These are phyloP conservation scores for Barbus barbus DNA, from an alignment of 2,113 vertebrate species.

Conservation along the genomic window DNA sequence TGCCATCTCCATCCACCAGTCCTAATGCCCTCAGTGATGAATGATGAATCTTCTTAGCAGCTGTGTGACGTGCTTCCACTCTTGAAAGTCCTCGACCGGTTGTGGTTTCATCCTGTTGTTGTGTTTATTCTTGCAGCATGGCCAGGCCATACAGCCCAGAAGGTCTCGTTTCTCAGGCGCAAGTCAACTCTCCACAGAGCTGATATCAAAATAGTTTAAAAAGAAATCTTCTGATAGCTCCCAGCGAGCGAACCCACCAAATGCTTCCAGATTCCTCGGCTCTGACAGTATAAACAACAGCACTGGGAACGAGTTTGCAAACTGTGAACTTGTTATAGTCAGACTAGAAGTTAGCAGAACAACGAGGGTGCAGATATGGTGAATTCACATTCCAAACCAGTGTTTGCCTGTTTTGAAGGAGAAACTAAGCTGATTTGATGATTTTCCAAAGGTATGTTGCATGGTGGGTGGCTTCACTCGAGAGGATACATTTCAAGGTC, in stretches of 20 bases:
- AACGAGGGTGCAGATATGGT: slow-evolving; percentile 9
- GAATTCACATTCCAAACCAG: background rate
- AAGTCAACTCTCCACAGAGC: slow-evolving; percentile 75
- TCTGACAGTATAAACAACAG: slow-evolving; percentile 74
- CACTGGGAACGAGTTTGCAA: slow-evolving; percentile 42
- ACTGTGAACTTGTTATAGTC: slow-evolving; percentile 66
- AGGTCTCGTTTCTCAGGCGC: slow-evolving; percentile 73
- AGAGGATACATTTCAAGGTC: slow-evolving; percentile 14
- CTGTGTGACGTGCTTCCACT: slow-evolving; percentile 24
- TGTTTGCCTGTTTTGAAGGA: background rate
- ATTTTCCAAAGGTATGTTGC: slow-evolving; percentile 4
- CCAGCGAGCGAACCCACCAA: slow-evolving; percentile 71
- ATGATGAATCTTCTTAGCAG: background rate
- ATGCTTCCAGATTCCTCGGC: slow-evolving; percentile 72
- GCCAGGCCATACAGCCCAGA: slow-evolving; percentile 70
- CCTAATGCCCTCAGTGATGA: background rate
- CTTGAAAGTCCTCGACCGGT: slow-evolving; percentile 13
- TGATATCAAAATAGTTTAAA: slow-evolving; percentile 79
- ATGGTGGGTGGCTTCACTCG: slow-evolving; percentile 2
- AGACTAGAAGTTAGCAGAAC: slow-evolving; percentile 3
- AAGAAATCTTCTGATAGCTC: slow-evolving; percentile 75
- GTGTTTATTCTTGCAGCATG: slow-evolving; percentile 74
- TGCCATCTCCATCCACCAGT: background rate
- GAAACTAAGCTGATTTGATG: background rate
- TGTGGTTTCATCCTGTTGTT: slow-evolving; percentile 46